Percentiles rank a stretch among this genome's conserved stretches.
Evolutionary conservation across 2,797 vertebrate genomes (phyloP).

Genomic region (Ptychobarbus kaznakovi): DNA sequence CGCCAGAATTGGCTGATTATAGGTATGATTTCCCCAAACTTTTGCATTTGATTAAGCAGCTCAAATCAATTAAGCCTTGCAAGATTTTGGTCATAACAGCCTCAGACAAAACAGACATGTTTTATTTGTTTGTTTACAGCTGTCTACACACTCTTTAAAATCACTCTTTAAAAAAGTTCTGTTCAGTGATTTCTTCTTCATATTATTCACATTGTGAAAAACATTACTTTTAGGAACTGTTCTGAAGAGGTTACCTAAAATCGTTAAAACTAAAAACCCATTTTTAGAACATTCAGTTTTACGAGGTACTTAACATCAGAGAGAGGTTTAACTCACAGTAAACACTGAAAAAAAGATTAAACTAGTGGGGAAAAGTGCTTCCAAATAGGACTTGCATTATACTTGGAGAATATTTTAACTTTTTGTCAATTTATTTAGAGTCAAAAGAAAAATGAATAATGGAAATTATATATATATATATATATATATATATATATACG

Average conservation of each 20-base stretch:
- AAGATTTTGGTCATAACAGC: background rate
- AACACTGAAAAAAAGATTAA: background rate
- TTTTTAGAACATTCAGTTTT: too few relatives aligned
- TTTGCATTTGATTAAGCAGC: slow-evolving; percentile 1
- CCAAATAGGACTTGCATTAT: background rate
- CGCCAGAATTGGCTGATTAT: background rate
- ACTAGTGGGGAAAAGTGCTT: background rate
- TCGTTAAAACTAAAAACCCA: background rate
- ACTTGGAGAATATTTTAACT: background rate
- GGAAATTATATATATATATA: background rate
- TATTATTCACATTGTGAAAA: background rate
- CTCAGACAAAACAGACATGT: background rate
- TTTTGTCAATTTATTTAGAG: background rate
- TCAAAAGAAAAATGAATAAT: background rate
- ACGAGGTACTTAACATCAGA: background rate
- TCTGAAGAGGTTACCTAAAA: background rate
- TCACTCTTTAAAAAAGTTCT: background rate
- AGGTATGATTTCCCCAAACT: background rate
- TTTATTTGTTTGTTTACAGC: background rate
- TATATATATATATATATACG: too few relatives aligned
- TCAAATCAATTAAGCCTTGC: background rate
- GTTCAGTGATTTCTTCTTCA: background rate
- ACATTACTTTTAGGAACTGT: background rate
- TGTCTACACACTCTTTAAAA: background rate
- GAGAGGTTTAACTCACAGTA: background rate